Evolutionary conservation across 2,888 invertebrate species (phyloP), one percentile per base, ranked within the genome.

Genomic region (Aphodius sticticus): DNA sequence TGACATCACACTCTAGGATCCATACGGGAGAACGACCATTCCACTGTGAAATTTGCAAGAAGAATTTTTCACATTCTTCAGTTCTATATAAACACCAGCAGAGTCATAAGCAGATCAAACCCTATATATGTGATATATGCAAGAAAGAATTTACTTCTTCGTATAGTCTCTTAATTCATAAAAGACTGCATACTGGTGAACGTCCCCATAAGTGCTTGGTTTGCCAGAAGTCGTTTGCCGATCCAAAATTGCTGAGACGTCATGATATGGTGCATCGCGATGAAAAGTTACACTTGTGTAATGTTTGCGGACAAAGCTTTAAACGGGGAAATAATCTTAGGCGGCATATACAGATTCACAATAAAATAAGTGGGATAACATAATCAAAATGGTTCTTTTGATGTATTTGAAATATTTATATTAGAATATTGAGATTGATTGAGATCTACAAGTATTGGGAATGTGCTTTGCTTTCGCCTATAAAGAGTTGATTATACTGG

Each of bases 1-100:
- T 87, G 37, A 85, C 85, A n/a, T 83, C 84, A 6, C 87, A 87
- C 81, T 82, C 81, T 79, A 81, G 86, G 70, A 82, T 84, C 5
- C 87, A 87, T 78, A 85, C 86, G 6, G 85, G 85, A 35, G 86
- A 87, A 81, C 81, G 84, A 26, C 87, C 86, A 12, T 87, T 85
- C 79, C 69, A 79, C 36, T 87, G 87, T 80, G 82, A 83, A 16
- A 81, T 84, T 69, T 87, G 87, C 77, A 83, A 84, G n/a, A 86
- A 86, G 82, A 81, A 76, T 15, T 87, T 86, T 81, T 83, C 85
- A 0, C 86, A 86, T 74, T 86, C 86, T 4, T 82, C 84, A 9
- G 79, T 82, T n/a, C 70, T 81, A 0, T 82, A 81, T 2, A 84
- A 83, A 78, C 87, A 86, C 79, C 82, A 86, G 70, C 86, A 84